Evolutionary conservation across 2,797 vertebrate genomes (phyloP), one percentile per base, ranked within the genome.

Genomic region (Pogoniulus pusillus): DNA sequence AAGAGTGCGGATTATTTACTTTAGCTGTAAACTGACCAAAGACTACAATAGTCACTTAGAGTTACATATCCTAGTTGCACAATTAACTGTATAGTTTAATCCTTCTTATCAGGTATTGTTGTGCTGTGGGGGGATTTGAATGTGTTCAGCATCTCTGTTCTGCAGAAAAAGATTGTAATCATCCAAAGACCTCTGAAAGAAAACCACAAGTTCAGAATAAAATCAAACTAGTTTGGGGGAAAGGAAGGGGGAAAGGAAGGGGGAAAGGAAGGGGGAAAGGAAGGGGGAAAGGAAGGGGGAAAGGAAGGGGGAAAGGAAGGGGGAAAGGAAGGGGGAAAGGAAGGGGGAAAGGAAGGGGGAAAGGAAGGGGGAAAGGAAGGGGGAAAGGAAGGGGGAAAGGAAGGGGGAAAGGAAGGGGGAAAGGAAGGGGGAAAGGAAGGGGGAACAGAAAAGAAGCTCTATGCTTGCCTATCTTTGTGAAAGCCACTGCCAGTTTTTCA

Each of bases 181-280:
- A 91, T 96, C 88, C 90, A 84, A 95, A 97, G 96, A 96, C 90
- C 94, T 97, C 89, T 95, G 89, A 97, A 97, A 97, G 93, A 97
- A 94, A 96, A 93, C 96, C 94, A 96, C 92, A 91, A 96, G 95
- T 94, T 94, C 94, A 92, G 79, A 96, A 95, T 94, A 96, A 96
- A 97, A 95, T 86, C 85, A 80, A 96, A 96, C 96, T 95, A 96
- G 91, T 95, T 96, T 97, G 93, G 87, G 97, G 45, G 81, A 96
- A 96, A 94, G 81, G 89, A 96, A 97, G 93, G n/a, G n/a, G n/a
- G n/a, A n/a, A n/a, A n/a, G n/a, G n/a, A n/a, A n/a, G n/a, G n/a
- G n/a, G n/a, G n/a, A n/a, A n/a, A n/a, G n/a, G n/a, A n/a, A n/a
- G n/a, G n/a, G n/a, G n/a, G n/a, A n/a, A n/a, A n/a, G n/a, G n/a